Conservation (phyloP, 1,140 invertebrate species). For the Drosophila subobscura region DNA sequence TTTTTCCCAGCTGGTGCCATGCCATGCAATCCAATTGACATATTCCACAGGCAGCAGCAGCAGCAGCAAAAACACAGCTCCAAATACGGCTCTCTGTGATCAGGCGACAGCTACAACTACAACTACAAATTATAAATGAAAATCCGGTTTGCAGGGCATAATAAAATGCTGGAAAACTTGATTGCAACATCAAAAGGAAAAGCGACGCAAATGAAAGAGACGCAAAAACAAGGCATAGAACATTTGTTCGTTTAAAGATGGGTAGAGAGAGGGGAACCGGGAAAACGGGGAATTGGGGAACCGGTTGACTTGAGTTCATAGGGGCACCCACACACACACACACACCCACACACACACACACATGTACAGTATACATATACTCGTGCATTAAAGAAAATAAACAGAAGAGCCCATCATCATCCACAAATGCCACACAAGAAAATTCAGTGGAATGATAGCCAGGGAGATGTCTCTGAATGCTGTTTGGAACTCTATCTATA, state of each 20-base stretch:
- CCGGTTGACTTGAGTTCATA: constrained; percentile 60
- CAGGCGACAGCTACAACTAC: constrained; percentile 9
- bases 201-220: constrained; percentile 38
- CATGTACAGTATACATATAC: no score
- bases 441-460: constrained; percentile 19
- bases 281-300: constrained; percentile 9
- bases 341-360: constrained; percentile 9
- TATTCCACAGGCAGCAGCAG: constrained; percentile 7
- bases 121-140: constrained; percentile 48
- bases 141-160: constrained; percentile 58
- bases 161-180: constrained; percentile 52
- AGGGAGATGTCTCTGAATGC: constrained; percentile 8
- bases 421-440: constrained; percentile 16
- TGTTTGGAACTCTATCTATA: neutral
- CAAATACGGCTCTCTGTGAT: constrained; percentile 26
- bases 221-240: constrained; percentile 37
- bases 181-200: constrained; percentile 68
- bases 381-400: constrained; percentile 11
- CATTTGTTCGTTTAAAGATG: constrained; percentile 22
- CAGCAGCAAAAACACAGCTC: no score
- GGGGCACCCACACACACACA: constrained; percentile 49
- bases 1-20: neutral
- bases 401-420: constrained; percentile 16
- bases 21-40: constrained; percentile 50
- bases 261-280: neutral